Evolutionary conservation across 2,113 vertebrate genomes (phyloP).

Genomic region (Proterorhinus semilunaris): DNA sequence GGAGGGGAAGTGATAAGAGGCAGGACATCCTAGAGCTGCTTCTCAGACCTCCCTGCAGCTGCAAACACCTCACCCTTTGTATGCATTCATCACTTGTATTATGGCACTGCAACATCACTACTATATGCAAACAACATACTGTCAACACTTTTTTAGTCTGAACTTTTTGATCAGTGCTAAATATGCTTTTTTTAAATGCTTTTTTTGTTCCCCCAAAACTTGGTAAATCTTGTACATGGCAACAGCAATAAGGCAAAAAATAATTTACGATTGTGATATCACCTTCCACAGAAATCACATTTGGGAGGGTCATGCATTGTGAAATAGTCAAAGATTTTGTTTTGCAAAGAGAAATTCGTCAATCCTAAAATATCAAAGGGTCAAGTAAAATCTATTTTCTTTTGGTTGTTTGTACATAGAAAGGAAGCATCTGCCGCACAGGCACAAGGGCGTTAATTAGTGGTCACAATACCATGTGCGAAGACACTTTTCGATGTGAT

Average conservation of each 20-base stretch:
- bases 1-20: conserved; percentile 60
- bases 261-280: too few relatives aligned
- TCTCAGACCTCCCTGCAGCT: conserved; percentile 12
- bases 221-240: too few relatives aligned
- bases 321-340: not conserved
- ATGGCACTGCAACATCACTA: not conserved
- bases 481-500: conserved; percentile 9
- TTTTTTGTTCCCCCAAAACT: too few relatives aligned
- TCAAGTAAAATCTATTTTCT: not conserved
- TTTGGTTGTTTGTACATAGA: not conserved
- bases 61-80: conserved; percentile 19
- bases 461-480: conserved; percentile 9
- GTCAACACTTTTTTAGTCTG: too few relatives aligned
- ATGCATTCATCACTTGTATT: conserved; percentile 21
- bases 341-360: too few relatives aligned
- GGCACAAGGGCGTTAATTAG: conserved; percentile 11
- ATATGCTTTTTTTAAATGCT: too few relatives aligned
- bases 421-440: conserved; percentile 63
- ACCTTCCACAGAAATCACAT: too few relatives aligned
- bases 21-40: conserved; percentile 60
- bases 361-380: not conserved
- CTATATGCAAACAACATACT: too few relatives aligned
- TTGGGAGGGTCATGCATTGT: too few relatives aligned
- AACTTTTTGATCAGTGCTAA: not conserved
- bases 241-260: too few relatives aligned